Evolutionary conservation across 2,113 vertebrate species (phyloP), one percentile per base, ranked within the genome.

Genomic region (Numida meleagris): DNA sequence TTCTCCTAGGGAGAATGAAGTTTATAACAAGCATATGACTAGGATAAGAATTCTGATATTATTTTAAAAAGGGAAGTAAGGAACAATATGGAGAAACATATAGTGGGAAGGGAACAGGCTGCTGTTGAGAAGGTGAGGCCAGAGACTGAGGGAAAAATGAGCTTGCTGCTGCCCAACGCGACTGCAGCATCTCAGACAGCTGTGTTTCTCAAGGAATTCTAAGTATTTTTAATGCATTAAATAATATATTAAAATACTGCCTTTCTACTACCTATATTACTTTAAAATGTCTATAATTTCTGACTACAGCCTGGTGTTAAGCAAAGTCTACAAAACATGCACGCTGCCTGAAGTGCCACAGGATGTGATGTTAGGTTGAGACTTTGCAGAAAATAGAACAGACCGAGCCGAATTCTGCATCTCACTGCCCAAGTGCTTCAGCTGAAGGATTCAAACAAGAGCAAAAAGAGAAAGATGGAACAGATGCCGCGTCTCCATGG

Each of bases 401-500:
- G 93, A 94, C 82, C 72, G 76, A 89, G 84, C 36, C 53, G 71
- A 87, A 87, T 57, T 46, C 89, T 77, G 75, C 59, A 43, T 58
- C 55, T 90, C 16, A 27, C 79, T 75, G 34, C 50, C 83, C 15
- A 0, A 36, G 45, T 15, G 23, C 65, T 93, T 94, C 57, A 83
- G 88, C 79, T 16, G 43, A 78, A 66, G 68, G 82, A 95, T 73
- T 94, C 82, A 95, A 95, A 93, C 74, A 78, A 62, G 36, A 91
- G 74, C 43, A 78, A 80, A 40, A 79, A n/a, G 14, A 70, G 61
- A 82, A 88, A 72, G 79, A 86, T 34, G 76, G 85, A 95, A 88
- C 94, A 97, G 93, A 93, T 95, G 93, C 71, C 65, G 68, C 48
- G 79, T 83, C 94, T 96, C 93, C 80, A 61, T 24, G 85, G 93